Evolutionary conservation across 2,888 invertebrate genomes (phyloP), one percentile per base, ranked within the genome.

Genomic region (Chironomus riparius): DNA sequence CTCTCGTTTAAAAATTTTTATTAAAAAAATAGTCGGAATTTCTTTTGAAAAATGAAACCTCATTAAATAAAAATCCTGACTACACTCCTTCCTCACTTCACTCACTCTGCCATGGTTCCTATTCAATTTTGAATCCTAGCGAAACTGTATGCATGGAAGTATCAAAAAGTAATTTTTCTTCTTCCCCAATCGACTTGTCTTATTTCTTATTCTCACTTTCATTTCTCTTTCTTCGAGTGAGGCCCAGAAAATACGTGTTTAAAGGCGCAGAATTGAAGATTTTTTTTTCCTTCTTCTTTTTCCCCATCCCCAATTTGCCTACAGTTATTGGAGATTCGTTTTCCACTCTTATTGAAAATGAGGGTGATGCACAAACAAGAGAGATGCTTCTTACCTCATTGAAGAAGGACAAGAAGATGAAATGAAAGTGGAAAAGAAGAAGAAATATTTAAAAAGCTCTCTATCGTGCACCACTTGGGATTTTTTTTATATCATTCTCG

Each of bases 101-200:
- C 24, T 65, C 65, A 65, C 24, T 13, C 18, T 65, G 7, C 24
- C 13, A 7, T 24, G 10, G 22, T 65, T 10, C 22, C 65, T 24
- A 21, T 65, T 65, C 65, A 65, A 65, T 65, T 13, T 24, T 3
- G 12, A 24, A n/a, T 65, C 12, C 24, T 13, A 7, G n/a, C 12
- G 4, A 3, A 7, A 3, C 65, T 24, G 12, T 22, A 65, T 38
- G 65, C 65, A 21, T 22, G 12, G 21, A 22, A 22, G 24, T 65
- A 65, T 65, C 65, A 65, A 65, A 65, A 65, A 65, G 65, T 12
- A 65, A 65, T 65, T 65, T 65, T 65, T 65, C 65, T 65, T 65
- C 21, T 12, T 65, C 24, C 21, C 12, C 65, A 21, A 62, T 65
- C 65, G 18, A 21, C 65, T 24, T 22, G 10, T 65, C 22, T 65